Evolutionary conservation across 2,797 vertebrate genomes (phyloP).

Genomic region (Bovichtus variegatus): DNA sequence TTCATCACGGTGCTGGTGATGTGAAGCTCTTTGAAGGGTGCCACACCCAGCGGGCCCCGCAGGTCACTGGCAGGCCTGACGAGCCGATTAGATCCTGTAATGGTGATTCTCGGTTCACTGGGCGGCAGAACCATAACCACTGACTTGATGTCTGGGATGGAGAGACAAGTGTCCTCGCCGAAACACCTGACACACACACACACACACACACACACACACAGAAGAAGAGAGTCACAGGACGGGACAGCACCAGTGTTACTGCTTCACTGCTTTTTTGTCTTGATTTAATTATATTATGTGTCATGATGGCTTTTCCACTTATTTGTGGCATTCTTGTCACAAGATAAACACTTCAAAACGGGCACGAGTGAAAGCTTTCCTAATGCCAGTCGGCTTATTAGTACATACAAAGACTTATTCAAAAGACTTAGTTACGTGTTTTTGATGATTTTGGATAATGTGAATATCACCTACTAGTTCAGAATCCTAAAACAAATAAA

Average conservation of each 20-base stretch:
- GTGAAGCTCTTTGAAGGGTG: constrained; percentile 93
- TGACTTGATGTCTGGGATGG: constrained; percentile 92
- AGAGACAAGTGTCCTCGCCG: constrained; percentile 95
- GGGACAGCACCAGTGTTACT: not conserved
- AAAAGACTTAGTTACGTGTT: not conserved
- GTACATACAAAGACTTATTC: no score
- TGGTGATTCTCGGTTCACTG: constrained; percentile 95
- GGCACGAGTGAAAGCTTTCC: no score
- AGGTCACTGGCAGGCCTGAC: constrained; percentile 90
- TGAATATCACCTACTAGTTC: not conserved
- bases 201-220: constrained; percentile 10
- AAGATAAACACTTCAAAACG: not conserved
- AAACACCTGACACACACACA: constrained; percentile 89
- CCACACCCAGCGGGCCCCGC: constrained; percentile 86
- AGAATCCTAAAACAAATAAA: not conserved
- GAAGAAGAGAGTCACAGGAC: not conserved
- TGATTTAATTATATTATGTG: not conserved
- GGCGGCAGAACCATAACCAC: constrained; percentile 94
- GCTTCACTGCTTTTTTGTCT: constrained; percentile 13
- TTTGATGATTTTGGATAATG: not conserved
- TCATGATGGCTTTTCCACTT: no score
- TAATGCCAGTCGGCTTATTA: no score
- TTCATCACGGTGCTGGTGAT: constrained; percentile 94
- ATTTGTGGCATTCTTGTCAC: not conserved
- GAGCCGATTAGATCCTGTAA: constrained; percentile 91